Percentiles rank a stretch among this genome's conserved stretches.
phyloP scores from a whole-genome alignment of 2,797 vertebrate genomes.

The Phrynocephalus forsythii region DNA sequence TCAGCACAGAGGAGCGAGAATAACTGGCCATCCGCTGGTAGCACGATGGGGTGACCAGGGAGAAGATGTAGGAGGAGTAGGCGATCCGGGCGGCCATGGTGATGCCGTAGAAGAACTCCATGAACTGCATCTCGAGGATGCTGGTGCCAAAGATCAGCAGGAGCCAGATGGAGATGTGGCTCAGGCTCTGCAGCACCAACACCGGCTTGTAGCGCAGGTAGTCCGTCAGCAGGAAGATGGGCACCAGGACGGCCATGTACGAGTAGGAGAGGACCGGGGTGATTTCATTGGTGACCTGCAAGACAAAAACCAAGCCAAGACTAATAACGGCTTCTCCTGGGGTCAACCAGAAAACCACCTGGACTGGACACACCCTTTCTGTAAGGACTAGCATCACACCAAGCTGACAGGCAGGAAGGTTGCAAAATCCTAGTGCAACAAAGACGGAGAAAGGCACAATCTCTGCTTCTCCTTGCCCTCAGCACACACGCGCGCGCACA shows the following conservation, averaged over 20 bases:
- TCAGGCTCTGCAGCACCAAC: constrained; percentile 90
- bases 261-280: constrained; percentile 91
- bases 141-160: constrained; percentile 83
- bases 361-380: not conserved
- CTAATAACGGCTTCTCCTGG: not conserved
- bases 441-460: no score
- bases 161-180: constrained; percentile 90
- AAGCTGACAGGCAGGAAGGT: not conserved
- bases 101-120: constrained; percentile 95
- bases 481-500: no score
- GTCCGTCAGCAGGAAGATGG: constrained; percentile 93
- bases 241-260: constrained; percentile 91
- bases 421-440: not conserved
- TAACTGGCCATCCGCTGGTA: constrained; percentile 94
- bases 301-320: not conserved
- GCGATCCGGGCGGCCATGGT: constrained; percentile 95
- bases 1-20: constrained; percentile 87
- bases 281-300: constrained; percentile 94
- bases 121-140: constrained; percentile 89
- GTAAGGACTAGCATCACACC: not conserved
- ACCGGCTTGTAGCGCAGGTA: constrained; percentile 93
- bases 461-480: no score
- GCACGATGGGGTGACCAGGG: constrained; percentile 82
- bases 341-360: fast-evolving
- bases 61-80: constrained; percentile 98